These are phyloP conservation scores for Ostrea denselamellosa DNA, from an alignment of 1,140 invertebrate genomes.

Conservation along the genomic window DNA sequence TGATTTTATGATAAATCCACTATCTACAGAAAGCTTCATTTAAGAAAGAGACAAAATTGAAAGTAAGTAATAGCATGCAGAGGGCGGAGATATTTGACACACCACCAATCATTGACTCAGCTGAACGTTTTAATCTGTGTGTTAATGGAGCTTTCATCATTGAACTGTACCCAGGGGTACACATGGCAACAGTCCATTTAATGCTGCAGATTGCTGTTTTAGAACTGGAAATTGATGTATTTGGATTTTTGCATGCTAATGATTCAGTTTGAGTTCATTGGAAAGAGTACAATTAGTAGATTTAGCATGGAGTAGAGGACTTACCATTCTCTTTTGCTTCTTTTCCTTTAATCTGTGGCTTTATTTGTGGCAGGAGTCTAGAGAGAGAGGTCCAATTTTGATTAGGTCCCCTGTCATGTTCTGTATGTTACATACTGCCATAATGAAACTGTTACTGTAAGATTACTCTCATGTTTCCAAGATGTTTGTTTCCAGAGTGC, in stretches of 20 bases:
- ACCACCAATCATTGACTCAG: constrained; percentile 33
- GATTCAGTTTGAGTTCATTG: constrained; percentile 32
- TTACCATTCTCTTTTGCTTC: constrained; percentile 25
- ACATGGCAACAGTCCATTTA: constrained; percentile 16
- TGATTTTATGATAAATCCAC: neutral
- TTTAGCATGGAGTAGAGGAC: constrained; percentile 25
- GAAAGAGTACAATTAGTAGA: neutral
- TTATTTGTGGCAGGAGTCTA: constrained; percentile 32
- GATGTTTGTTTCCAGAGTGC: neutral
- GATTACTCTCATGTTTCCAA: neutral
- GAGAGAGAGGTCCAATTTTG: neutral
- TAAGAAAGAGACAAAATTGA: constrained; percentile 38
- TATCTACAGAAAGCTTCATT: constrained; percentile 39
- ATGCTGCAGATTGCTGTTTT: constrained; percentile 32
- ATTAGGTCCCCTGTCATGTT: neutral
- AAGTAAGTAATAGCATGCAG: constrained; percentile 35
- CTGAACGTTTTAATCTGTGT: constrained; percentile 38
- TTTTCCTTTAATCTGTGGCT: constrained; percentile 12
- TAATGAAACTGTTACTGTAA: neutral
- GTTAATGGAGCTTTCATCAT: constrained; percentile 37
- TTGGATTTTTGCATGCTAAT: constrained; percentile 40
- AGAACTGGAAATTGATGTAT: neutral
- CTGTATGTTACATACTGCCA: neutral
- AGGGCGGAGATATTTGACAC: constrained; percentile 15
- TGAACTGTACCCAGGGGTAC: neutral